Evolutionary conservation across 2,113 vertebrate genomes (phyloP).

Genomic region (Uria aalge): DNA sequence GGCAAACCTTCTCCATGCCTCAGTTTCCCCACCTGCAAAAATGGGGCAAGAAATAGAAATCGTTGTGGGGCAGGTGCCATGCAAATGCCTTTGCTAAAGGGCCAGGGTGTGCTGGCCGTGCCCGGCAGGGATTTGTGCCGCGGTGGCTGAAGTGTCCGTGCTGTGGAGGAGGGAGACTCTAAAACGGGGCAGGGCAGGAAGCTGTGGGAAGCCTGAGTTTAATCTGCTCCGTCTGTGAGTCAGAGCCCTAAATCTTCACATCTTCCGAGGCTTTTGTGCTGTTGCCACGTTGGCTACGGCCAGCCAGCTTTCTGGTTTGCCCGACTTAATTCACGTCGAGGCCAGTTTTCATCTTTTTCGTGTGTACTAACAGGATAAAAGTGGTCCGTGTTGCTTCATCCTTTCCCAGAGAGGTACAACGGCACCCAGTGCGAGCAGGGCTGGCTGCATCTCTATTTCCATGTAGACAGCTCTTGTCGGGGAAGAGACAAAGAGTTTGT

Average conservation of each 20-base stretch:
- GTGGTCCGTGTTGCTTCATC: background rate
- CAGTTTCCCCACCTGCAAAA: background rate
- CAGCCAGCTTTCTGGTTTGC: conserved; percentile 5
- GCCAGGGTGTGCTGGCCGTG: rapidly evolving
- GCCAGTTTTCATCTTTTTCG: background rate
- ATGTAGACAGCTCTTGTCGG: background rate
- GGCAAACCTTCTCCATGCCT: rapidly evolving
- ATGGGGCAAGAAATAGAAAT: background rate
- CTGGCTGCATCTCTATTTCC: background rate
- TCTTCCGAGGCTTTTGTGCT: background rate
- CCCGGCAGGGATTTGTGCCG: background rate
- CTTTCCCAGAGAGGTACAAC: background rate
- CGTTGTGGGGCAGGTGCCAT: background rate
- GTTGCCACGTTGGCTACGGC: background rate
- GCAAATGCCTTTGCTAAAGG: background rate
- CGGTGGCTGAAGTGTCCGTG: background rate
- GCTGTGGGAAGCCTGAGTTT: conserved; percentile 60
- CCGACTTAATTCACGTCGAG: background rate
- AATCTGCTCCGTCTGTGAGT: conserved; percentile 56
- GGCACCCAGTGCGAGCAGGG: background rate
- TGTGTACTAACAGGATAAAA: background rate
- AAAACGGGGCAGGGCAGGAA: conserved; percentile 34
- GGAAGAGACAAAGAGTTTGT: background rate
- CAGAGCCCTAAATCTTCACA: conserved; percentile 26
- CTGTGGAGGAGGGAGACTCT: background rate